Evolutionary conservation across 2,888 invertebrate genomes (phyloP).

Genomic region (Uropetala carovei): DNA sequence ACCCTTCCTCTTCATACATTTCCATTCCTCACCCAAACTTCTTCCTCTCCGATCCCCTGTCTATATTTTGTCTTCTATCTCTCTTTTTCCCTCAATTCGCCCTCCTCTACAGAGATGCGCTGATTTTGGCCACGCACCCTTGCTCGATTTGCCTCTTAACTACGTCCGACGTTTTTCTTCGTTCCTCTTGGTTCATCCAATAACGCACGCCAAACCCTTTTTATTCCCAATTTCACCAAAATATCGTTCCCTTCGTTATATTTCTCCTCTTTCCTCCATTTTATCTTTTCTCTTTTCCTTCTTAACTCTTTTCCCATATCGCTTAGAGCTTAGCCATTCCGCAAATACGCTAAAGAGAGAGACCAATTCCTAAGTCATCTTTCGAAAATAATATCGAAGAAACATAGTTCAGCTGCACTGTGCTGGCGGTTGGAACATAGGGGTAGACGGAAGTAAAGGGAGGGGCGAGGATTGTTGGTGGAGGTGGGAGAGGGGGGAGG

Average conservation of each 20-base stretch:
- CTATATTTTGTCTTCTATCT: background rate
- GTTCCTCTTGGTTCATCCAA: background rate
- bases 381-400: too few species aligned
- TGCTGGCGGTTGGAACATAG: too few species aligned
- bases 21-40: background rate
- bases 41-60: background rate
- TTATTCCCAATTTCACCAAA: background rate
- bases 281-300: too few species aligned
- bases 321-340: too few species aligned
- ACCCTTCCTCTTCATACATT: background rate
- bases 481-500: background rate
- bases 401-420: too few species aligned
- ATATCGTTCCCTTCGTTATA: too few species aligned
- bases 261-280: too few species aligned
- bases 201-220: background rate
- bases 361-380: too few species aligned
- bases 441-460: background rate
- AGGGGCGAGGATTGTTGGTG: background rate
- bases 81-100: background rate
- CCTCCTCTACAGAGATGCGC: background rate
- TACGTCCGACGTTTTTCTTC: background rate
- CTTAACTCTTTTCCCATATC: too few species aligned
- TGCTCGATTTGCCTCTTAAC: conserved; percentile 1
- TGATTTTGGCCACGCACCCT: background rate
- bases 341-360: too few species aligned